phyloP scores from a whole-genome alignment of 2,113 vertebrate genomes.

The Recurvirostra avosetta region DNA sequence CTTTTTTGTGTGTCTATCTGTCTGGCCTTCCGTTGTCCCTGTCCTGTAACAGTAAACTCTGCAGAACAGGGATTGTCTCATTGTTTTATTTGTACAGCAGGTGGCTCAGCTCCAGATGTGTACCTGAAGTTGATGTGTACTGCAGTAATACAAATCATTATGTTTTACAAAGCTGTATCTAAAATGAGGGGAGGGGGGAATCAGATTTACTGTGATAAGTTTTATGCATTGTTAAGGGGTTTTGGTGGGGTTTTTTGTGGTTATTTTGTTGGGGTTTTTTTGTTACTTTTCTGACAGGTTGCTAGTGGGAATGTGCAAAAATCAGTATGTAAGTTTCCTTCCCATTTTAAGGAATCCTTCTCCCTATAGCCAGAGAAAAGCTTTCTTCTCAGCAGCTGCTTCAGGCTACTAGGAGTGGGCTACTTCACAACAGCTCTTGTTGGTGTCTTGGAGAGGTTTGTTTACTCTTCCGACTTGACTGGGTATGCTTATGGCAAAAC shows the following conservation, averaged over 20 bases:
- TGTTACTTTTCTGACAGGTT: neutral
- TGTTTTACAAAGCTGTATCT: neutral
- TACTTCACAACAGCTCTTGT: neutral
- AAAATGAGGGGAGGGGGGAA: neutral
- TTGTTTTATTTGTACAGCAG: slow-evolving; percentile 5
- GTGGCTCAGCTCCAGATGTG: slow-evolving; percentile 31
- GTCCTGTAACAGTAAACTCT: neutral
- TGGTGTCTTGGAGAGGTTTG: neutral
- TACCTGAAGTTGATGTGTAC: neutral
- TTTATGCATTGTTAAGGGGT: neutral
- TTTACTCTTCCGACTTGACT: neutral
- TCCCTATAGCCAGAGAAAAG: neutral
- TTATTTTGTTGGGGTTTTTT: neutral
- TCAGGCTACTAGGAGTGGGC: neutral
- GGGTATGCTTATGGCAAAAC: neutral
- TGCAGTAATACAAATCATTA: neutral
- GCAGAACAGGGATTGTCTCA: neutral
- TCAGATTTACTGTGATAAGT: neutral
- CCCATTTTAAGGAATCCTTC: neutral
- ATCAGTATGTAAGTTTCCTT: neutral
- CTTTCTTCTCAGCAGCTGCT: neutral
- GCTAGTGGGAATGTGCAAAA: neutral
- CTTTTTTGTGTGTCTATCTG: neutral
- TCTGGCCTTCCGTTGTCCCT: neutral
- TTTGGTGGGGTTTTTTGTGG: neutral